Percentiles rank a stretch among this genome's conserved stretches.
These are phyloP conservation scores for Mirza zaza DNA, from an alignment of 2,113 vertebrate species.

Conservation along the genomic window DNA sequence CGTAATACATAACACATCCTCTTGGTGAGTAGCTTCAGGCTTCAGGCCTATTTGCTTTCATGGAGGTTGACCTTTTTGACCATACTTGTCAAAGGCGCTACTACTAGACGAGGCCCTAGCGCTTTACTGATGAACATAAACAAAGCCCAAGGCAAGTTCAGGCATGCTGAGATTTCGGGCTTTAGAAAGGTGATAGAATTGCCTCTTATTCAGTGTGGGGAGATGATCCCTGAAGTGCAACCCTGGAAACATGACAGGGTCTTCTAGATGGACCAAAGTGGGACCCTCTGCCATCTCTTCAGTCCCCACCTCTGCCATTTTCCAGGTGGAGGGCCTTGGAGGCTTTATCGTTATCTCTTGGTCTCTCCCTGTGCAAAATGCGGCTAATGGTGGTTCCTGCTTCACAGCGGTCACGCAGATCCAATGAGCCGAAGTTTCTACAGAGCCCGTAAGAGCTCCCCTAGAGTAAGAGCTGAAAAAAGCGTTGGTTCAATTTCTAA, in stretches of 20 bases:
- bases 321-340: not conserved
- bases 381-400: not conserved
- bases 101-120: not conserved
- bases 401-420: not conserved
- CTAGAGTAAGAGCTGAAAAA: not conserved
- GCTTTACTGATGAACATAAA: not conserved
- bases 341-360: not conserved
- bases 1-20: not conserved
- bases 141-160: not conserved
- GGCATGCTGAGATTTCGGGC: not conserved
- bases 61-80: not conserved
- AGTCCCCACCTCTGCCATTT: not conserved
- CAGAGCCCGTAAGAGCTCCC: not conserved
- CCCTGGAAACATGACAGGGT: not conserved
- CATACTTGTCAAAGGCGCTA: not conserved
- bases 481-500: not conserved
- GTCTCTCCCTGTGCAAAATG: not conserved
- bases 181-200: not conserved
- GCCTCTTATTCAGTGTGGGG: not conserved
- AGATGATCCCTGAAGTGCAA: not conserved
- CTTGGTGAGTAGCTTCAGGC: not conserved
- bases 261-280: not conserved
- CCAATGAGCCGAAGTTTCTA: not conserved
- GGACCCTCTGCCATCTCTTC: too few relatives aligned
- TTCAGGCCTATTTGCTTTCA: not conserved